phyloP scores from a whole-genome alignment of 2,888 invertebrate species.

The Tuta absoluta region DNA sequence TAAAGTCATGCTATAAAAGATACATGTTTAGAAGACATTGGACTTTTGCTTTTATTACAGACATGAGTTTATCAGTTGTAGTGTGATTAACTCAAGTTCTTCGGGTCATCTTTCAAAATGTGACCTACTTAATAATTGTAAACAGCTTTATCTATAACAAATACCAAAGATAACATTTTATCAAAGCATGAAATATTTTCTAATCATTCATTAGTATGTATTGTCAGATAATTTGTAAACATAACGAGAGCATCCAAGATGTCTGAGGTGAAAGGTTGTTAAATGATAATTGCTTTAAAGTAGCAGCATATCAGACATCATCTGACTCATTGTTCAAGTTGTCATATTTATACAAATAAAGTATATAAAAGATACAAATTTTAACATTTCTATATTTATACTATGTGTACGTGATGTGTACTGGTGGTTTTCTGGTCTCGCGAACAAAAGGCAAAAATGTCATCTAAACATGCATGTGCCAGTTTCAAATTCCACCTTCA shows the following conservation, averaged over 20 bases:
- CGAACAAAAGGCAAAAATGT: no score
- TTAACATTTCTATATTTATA: no score
- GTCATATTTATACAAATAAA: no score
- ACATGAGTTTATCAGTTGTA: conserved; percentile 1
- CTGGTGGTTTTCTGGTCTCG: no score
- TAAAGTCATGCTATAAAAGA: neutral
- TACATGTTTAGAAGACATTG: neutral
- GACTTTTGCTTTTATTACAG: neutral
- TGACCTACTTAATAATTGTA: conserved; percentile 8
- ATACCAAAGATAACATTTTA: conserved; percentile 7
- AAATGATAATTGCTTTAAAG: no score
- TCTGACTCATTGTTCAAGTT: no score
- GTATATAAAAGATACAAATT: no score
- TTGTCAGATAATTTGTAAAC: conserved; percentile 4
- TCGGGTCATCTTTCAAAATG: neutral
- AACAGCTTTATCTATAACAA: neutral
- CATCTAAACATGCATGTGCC: no score
- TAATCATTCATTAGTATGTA: neutral
- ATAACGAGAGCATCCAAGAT: neutral
- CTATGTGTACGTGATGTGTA: no score
- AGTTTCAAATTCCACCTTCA: no score
- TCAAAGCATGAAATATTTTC: neutral
- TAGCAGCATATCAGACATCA: no score
- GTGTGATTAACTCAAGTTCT: neutral
- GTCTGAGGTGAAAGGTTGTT: neutral